These are phyloP conservation scores for Phacellophora camtschatica DNA, from an alignment of 30 jellyfish, hydroid and myxozoan species.

Conservation along the genomic window DNA sequence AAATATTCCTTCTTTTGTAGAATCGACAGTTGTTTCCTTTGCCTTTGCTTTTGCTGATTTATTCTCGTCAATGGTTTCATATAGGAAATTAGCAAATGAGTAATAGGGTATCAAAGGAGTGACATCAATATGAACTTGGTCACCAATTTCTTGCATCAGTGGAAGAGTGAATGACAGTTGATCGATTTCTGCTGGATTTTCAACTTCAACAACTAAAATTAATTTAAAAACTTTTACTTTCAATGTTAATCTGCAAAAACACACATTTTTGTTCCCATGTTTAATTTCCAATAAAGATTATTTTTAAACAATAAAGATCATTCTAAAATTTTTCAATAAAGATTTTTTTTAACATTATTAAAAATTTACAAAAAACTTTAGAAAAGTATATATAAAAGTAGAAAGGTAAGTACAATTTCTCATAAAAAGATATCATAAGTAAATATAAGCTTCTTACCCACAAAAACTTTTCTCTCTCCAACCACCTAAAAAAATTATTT, in stretches of 20 bases:
- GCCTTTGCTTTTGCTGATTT: constrained; percentile 12
- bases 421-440: not conserved
- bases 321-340: no score
- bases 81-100: constrained; percentile 51
- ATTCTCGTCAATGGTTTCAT: constrained; percentile 23
- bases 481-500: constrained; percentile 54
- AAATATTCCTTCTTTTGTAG: constrained; percentile 55
- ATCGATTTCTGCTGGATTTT: constrained; percentile 50
- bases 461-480: constrained; percentile 56
- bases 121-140: constrained; percentile 60
- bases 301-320: no score
- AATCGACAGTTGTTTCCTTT: constrained; percentile 2
- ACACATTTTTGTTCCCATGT: no score
- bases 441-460: constrained; percentile 1
- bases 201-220: constrained; percentile 56
- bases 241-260: no score
- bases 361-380: no score
- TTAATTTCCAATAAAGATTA: no score
- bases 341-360: no score
- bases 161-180: constrained; percentile 45
- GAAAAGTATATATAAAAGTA: no score
- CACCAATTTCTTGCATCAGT: constrained; percentile 57
- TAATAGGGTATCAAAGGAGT: constrained; percentile 53
- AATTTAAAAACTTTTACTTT: no score
- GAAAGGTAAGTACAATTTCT: not conserved